Evolutionary conservation across 2,797 vertebrate genomes (phyloP).

Genomic region (Hipposideros larvatus): DNA sequence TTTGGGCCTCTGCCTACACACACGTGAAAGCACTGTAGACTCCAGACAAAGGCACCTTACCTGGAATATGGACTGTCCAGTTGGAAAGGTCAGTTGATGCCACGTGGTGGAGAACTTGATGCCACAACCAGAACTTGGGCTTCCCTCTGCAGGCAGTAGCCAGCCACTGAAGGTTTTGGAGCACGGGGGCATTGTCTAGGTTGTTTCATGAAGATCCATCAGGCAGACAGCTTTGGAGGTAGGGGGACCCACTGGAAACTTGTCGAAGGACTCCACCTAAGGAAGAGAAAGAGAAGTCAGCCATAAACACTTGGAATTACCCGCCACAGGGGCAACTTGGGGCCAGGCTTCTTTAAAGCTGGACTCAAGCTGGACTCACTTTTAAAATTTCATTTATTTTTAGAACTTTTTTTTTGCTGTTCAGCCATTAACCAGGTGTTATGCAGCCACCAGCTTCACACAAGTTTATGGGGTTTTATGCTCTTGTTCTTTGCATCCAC

Average conservation of each 20-base stretch:
- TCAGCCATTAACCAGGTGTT: background rate
- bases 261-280: background rate
- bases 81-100: background rate
- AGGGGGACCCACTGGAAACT: background rate
- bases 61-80: background rate
- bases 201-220: background rate
- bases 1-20: background rate
- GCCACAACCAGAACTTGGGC: background rate
- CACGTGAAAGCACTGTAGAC: background rate
- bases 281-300: background rate
- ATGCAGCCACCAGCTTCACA: background rate
- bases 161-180: background rate
- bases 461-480: background rate
- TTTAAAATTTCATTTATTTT: background rate
- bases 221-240: fast-evolving
- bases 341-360: background rate
- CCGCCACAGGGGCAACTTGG: background rate
- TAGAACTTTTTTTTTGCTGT: background rate
- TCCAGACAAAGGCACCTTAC: background rate
- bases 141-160: background rate
- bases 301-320: background rate
- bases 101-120: background rate
- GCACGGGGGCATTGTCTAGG: background rate
- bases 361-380: background rate
- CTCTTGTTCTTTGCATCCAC: background rate